Percentiles rank a stretch among this genome's conserved stretches.
phyloP scores from a whole-genome alignment of 2,113 vertebrate genomes.

The Paramormyrops kingsleyae region DNA sequence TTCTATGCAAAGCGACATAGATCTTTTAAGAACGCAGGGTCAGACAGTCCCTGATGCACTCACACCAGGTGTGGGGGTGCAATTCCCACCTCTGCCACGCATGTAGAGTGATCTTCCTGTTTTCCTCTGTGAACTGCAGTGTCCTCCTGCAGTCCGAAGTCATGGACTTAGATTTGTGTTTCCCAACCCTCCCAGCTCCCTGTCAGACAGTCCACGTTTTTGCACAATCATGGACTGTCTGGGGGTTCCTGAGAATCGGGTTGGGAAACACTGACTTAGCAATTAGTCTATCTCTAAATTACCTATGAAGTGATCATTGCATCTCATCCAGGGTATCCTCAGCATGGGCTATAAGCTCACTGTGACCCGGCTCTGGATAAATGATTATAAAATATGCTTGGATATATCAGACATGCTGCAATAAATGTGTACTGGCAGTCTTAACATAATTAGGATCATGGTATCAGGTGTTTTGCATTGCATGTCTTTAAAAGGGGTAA shows the following conservation, averaged over 20 bases:
- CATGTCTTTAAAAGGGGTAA: background rate
- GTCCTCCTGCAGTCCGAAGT: background rate
- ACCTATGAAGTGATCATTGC: background rate
- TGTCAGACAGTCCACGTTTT: too few relatives aligned
- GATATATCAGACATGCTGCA: background rate
- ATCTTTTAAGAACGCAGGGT: background rate
- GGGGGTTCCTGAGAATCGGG: background rate
- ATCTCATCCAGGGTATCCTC: background rate
- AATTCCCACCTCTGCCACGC: background rate
- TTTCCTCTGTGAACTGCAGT: background rate
- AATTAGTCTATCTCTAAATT: background rate
- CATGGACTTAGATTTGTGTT: background rate
- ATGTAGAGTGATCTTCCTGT: background rate
- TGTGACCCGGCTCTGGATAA: background rate
- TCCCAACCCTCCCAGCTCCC: too few relatives aligned
- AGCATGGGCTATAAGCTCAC: background rate
- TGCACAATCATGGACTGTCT: background rate
- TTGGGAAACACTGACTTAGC: background rate
- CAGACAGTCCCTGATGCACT: too few relatives aligned
- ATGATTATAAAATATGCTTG: background rate
- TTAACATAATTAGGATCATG: background rate
- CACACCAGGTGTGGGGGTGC: background rate
- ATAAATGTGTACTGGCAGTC: background rate
- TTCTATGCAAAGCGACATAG: background rate
- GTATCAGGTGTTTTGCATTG: background rate